These are phyloP conservation scores for Zonotrichia leucophrys DNA, from an alignment of 2,113 vertebrate species.

Conservation along the genomic window DNA sequence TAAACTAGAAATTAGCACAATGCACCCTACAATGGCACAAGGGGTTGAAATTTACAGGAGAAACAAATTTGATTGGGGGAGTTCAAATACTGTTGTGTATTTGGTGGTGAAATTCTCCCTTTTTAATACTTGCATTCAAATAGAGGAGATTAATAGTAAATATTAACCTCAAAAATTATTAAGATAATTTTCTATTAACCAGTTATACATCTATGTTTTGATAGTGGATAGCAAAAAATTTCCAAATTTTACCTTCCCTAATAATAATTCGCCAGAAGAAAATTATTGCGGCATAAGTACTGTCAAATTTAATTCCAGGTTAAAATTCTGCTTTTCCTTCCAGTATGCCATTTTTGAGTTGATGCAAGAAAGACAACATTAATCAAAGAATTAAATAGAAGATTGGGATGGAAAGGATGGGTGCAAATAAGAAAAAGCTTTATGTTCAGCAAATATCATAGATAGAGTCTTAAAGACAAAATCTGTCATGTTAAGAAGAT, in stretches of 20 bases:
- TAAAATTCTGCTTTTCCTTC: background rate
- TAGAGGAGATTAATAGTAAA: background rate
- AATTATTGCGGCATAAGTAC: background rate
- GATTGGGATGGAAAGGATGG: background rate
- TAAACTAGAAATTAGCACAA: background rate
- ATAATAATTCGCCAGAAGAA: background rate
- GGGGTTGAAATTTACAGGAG: background rate
- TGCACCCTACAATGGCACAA: background rate
- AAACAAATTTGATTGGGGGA: background rate
- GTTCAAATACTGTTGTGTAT: background rate
- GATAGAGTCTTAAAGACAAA: background rate
- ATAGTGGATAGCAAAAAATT: background rate
- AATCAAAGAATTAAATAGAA: background rate
- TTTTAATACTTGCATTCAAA: background rate
- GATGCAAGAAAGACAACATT: background rate
- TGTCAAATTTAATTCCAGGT: background rate
- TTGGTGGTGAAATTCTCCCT: background rate
- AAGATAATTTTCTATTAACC: background rate
- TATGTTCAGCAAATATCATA: background rate
- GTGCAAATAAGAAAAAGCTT: background rate
- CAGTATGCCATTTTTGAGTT: background rate
- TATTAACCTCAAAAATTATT: background rate
- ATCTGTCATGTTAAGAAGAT: background rate
- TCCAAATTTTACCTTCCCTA: background rate
- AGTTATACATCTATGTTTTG: background rate